These are phyloP conservation scores for Crotalus tigris DNA, from an alignment of 2,113 vertebrate species.

Conservation along the genomic window DNA sequence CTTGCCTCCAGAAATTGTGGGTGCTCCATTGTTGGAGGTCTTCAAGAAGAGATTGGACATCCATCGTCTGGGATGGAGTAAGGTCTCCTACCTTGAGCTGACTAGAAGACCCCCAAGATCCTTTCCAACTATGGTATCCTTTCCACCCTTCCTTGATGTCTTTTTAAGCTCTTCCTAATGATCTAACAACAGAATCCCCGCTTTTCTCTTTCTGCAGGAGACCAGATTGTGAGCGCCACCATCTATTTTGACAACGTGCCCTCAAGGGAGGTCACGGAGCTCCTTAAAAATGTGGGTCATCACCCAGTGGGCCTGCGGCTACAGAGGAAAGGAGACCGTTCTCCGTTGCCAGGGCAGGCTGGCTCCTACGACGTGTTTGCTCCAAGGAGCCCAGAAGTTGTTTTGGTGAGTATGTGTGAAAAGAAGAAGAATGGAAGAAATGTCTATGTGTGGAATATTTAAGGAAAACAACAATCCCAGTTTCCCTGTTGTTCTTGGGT, in stretches of 20 bases:
- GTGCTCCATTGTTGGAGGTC: too few species aligned
- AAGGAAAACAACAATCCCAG: not conserved
- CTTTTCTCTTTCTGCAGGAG: slow-evolving; percentile 68
- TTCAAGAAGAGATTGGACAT: not conserved
- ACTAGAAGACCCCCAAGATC: not conserved
- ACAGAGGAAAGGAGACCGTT: slow-evolving; percentile 85
- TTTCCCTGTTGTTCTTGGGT: not conserved
- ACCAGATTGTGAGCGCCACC: slow-evolving; percentile 92
- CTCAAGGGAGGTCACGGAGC: slow-evolving; percentile 83
- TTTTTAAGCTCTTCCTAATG: not conserved
- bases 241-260: slow-evolving; percentile 94
- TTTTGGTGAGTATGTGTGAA: slow-evolving; percentile 77
- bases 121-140: not conserved
- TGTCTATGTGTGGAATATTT: too few species aligned
- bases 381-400: slow-evolving; percentile 78
- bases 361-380: slow-evolving; percentile 58
- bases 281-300: slow-evolving; percentile 84
- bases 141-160: not conserved
- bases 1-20: too few species aligned
- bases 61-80: not conserved
- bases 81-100: not conserved
- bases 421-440: accelerated
- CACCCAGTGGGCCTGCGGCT: slow-evolving; percentile 91
- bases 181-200: not conserved
- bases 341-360: slow-evolving; percentile 71